Evolutionary conservation across 2,797 vertebrate species (phyloP), one percentile per base, ranked within the genome.

Genomic region (Numenius phaeopus): DNA sequence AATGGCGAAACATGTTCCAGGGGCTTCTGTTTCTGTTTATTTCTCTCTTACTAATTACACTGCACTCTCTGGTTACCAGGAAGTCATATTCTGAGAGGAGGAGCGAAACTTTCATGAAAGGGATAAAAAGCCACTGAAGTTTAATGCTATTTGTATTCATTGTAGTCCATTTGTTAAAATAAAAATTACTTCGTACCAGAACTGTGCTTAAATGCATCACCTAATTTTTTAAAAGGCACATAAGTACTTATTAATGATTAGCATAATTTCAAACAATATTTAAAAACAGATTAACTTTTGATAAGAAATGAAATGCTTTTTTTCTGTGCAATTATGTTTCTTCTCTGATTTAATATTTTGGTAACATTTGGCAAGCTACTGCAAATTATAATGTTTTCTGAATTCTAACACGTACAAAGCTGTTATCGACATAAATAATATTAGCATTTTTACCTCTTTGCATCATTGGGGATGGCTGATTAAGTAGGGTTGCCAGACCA

Each of bases 381-480:
- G 21, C 20, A 44, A 87, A 84, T 40, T 42, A 62, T 21, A 71
- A 0, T 18, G 34, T 73, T 73, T 62, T 82, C 50, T 84, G 26
- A 16, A 20, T 65, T 89, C 27, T 71, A 52, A 85, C 9, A 44
- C 19, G 10, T 40, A 42, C 11, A 49, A 61, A 89, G 14, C 32
- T 54, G 4, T 23, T 47, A 69, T 8, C 8, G 3, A n/a, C 22
- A 54, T 29, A 22, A 69, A 10, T 27, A 75, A 39, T 64, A 50
- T 66, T 47, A 73, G 55, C 26, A 81, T 70, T 89, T 96, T 99
- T 98, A 99, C 99, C 98, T 98, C 99, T 98, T 46, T 98, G 99
- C 99, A 99, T 99, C 99, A 99, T 97, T 46, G 99, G 99, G 54
- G 99, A 99, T 7, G 99, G 99, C 98, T 99, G 99, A 98, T 99